Evolutionary conservation across 2,113 vertebrate species (phyloP).

Genomic region (Sula dactylatra): DNA sequence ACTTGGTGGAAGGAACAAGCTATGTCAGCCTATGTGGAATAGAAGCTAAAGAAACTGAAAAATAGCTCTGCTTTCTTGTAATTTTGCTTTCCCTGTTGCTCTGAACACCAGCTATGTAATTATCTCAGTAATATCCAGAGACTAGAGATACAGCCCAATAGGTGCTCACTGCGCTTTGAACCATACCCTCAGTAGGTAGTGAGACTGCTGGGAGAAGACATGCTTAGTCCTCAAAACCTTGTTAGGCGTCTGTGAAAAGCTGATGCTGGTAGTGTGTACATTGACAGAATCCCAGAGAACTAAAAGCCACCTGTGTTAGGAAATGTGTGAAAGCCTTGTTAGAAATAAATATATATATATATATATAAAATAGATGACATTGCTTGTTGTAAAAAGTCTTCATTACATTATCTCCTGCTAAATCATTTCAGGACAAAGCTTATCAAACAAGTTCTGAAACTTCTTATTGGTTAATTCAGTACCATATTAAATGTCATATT

Average conservation of each 20-base stretch:
- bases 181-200: fast-evolving
- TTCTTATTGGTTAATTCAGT: not conserved
- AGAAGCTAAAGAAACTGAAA: not conserved
- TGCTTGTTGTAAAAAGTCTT: not conserved
- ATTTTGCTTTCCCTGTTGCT: not conserved
- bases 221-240: not conserved
- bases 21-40: not conserved
- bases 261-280: not conserved
- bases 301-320: not conserved
- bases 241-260: not conserved
- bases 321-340: not conserved
- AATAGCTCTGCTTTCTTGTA: not conserved
- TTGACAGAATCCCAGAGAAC: not conserved
- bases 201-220: not conserved
- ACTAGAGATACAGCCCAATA: not conserved
- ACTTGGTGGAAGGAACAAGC: not conserved
- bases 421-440: not conserved
- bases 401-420: not conserved
- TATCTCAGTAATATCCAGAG: not conserved
- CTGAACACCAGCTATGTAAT: not conserved
- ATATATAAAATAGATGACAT: not conserved
- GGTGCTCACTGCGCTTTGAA: not conserved
- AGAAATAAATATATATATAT: not conserved
- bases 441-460: not conserved
- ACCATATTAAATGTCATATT: not conserved